Evolutionary conservation across 2,888 invertebrate species (phyloP).

Genomic region (Drosophila picticornis): DNA sequence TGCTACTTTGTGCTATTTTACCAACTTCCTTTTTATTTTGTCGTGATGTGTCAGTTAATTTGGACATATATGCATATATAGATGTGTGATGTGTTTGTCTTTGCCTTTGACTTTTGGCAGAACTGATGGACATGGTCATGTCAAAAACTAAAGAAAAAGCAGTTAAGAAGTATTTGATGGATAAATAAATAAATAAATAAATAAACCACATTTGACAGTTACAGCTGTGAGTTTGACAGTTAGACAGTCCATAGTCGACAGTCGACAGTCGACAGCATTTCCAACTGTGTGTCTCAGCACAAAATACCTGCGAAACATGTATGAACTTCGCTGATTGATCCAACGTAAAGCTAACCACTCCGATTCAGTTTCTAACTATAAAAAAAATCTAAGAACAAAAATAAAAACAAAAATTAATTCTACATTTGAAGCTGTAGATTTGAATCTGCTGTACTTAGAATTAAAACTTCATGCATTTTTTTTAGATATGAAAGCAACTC

Average conservation of each 20-base stretch:
- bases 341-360: not conserved
- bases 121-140: constrained; percentile 61
- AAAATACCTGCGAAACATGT: constrained; percentile 1
- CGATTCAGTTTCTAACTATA: not conserved
- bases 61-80: constrained; percentile 33
- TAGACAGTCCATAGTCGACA: constrained; percentile 52
- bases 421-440: not conserved
- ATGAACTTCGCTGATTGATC: constrained; percentile 5
- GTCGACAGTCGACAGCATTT: constrained; percentile 26
- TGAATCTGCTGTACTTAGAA: not conserved
- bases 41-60: constrained; percentile 67
- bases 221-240: constrained; percentile 63
- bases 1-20: constrained; percentile 9
- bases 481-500: too few species aligned
- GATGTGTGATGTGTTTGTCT: constrained; percentile 37
- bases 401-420: not conserved
- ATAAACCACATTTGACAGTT: constrained; percentile 68
- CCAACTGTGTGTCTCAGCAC: constrained; percentile 31
- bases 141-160: constrained; percentile 62
- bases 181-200: constrained; percentile 60
- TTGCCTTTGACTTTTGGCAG: constrained; percentile 35
- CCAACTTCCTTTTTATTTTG: constrained; percentile 15
- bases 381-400: not conserved
- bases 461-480: not conserved
- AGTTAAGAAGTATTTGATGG: constrained; percentile 57